A percentile compares a stretch with the other conserved stretches of the same genome.
Conservation (phyloP, 2,113 vertebrate genomes). For the Mirza zaza region DNA sequence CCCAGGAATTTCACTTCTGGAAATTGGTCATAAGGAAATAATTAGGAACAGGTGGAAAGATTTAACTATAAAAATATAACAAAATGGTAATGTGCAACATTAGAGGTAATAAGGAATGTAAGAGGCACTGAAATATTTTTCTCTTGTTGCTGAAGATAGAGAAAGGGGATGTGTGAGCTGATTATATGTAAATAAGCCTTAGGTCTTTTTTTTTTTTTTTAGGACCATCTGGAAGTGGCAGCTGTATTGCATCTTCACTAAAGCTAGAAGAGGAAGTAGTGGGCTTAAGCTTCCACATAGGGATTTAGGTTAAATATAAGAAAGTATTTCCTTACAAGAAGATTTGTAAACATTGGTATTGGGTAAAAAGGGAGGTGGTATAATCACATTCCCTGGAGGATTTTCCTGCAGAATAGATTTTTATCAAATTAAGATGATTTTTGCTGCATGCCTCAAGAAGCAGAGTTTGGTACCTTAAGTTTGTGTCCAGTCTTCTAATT, state of each 20-base stretch:
- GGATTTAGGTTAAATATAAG: constrained; percentile 65
- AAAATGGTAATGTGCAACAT: constrained; percentile 31
- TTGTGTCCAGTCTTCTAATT: background rate
- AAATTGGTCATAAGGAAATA: constrained; percentile 61
- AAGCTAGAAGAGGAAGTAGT: constrained; percentile 45
- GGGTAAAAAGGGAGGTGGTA: background rate
- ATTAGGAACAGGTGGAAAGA: constrained; percentile 55
- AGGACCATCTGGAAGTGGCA: constrained; percentile 58
- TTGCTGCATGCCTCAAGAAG: background rate
- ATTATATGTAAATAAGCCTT: constrained; percentile 53
- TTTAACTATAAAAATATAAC: constrained; percentile 56
- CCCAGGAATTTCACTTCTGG: constrained; percentile 48
- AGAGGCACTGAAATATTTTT: constrained; percentile 6
- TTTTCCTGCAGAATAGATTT: constrained; percentile 31
- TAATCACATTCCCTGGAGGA: background rate
- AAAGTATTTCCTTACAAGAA: constrained; percentile 55
- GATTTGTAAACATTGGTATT: constrained; percentile 50
- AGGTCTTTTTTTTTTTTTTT: background rate
- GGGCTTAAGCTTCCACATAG: constrained; percentile 42
- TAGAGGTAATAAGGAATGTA: background rate
- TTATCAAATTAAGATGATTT: constrained; percentile 53
- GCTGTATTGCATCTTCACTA: constrained; percentile 41
- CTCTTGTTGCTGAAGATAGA: background rate
- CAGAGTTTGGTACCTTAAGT: background rate
- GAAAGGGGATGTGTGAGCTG: background rate